These are phyloP conservation scores for Eristalis tenax DNA, from an alignment of 2,888 invertebrate genomes.

Conservation along the genomic window DNA sequence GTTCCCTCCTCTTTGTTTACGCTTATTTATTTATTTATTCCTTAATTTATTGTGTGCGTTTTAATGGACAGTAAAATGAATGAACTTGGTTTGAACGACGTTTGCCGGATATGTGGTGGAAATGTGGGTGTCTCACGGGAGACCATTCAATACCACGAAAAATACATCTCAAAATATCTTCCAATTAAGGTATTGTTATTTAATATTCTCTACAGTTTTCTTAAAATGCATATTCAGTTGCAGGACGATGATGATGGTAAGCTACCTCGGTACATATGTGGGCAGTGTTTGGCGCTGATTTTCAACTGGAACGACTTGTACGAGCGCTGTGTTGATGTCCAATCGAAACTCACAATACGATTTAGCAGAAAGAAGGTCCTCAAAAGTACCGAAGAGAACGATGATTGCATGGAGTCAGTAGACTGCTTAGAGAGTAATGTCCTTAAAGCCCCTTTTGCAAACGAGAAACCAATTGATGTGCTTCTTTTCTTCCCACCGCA, in stretches of 20 bases:
- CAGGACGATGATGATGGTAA: constrained; percentile 22
- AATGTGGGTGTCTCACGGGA: background rate
- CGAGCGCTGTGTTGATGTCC: constrained; percentile 39
- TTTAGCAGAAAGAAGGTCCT: background rate
- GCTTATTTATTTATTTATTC: constrained; percentile 3
- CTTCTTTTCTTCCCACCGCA: too few species aligned
- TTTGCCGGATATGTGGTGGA: constrained; percentile 58
- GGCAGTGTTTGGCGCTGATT: constrained; percentile 34
- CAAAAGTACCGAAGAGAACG: background rate
- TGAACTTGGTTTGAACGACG: constrained; percentile 32
- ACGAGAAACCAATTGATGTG: too few species aligned
- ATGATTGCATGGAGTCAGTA: background rate
- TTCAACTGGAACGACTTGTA: constrained; percentile 57
- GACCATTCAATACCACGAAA: constrained; percentile 19
- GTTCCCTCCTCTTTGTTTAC: background rate
- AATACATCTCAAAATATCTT: constrained; percentile 58
- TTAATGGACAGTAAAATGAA: background rate
- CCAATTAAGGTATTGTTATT: constrained; percentile 45
- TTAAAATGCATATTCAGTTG: background rate
- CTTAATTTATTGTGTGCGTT: background rate
- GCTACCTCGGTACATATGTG: constrained; percentile 40
- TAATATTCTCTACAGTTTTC: too few species aligned
- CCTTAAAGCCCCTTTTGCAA: too few species aligned
- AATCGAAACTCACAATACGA: constrained; percentile 29
- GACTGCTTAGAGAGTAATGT: background rate